phyloP scores from a whole-genome alignment of 2,888 invertebrate genomes.

The Ischnus inquisitorius region DNA sequence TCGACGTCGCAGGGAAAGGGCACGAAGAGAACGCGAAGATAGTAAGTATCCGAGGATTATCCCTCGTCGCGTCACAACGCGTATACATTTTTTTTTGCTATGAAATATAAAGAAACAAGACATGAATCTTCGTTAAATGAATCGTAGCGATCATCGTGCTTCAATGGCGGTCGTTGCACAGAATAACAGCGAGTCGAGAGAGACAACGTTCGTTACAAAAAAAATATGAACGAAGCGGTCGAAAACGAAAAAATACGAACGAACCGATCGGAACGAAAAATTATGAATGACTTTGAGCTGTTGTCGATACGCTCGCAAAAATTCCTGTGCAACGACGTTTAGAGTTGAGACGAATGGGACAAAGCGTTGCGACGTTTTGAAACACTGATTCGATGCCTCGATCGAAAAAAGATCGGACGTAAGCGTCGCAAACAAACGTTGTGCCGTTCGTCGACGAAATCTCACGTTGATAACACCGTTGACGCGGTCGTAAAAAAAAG shows the following conservation, averaged over 20 bases:
- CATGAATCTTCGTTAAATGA: conserved; percentile 8
- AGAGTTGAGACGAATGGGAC: conserved; percentile 62
- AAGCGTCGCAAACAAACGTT: conserved; percentile 39
- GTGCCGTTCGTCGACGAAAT: conserved; percentile 54
- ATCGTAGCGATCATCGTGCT: conserved; percentile 56
- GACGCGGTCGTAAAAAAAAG: conserved; percentile 53
- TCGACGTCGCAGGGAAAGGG: conserved; percentile 87
- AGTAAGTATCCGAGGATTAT: conserved; percentile 88
- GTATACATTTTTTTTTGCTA: conserved; percentile 66
- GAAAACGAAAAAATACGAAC: no score
- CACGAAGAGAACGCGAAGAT: conserved; percentile 91
- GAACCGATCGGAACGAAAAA: no score
- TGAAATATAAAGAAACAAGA: background rate
- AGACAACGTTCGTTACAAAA: background rate
- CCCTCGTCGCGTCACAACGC: conserved; percentile 15
- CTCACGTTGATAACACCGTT: conserved; percentile 68
- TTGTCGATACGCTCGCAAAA: conserved; percentile 3
- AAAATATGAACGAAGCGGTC: no score
- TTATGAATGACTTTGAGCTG: background rate
- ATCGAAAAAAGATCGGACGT: conserved; percentile 12
- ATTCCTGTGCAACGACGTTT: conserved; percentile 65
- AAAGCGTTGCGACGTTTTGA: conserved; percentile 30
- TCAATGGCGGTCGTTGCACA: conserved; percentile 67
- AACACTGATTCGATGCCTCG: background rate
- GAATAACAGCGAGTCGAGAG: conserved; percentile 45